Evolutionary conservation across 2,888 invertebrate species (phyloP), one percentile per base, ranked within the genome.

Genomic region (Lysandra bellargus): DNA sequence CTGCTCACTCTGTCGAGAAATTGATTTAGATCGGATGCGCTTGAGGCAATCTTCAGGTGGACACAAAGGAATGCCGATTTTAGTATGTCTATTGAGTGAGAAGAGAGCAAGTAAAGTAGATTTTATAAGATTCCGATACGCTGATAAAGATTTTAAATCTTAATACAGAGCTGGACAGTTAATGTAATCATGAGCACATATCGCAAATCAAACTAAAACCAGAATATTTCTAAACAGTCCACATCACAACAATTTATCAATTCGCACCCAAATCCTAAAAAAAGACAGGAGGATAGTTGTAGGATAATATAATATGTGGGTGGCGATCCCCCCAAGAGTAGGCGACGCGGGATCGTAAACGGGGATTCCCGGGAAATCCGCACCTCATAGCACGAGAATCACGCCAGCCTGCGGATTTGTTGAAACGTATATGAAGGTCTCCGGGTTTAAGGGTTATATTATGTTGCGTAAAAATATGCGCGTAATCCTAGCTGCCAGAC

Each of bases 341-440:
- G 80, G 81, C 80, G 84, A 80, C 82, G 83, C 81, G 81, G 85
- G 90, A 86, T 92, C 92, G 90, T 92, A 92, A 92, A 92, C 89
- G 88, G 89, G 91, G 91, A 92, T 91, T 92, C 92, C 87, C 85
- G 88, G 80, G 89, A 92, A 92, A 92, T 92, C 92, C 92, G 88
- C 91, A 92, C 91, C 91, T 91, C 92, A 90, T 91, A 86, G 86
- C 88, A 85, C 89, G 87, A 89, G 92, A 92, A 92, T 92, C 92
- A 92, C 87, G 85, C 84, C 86, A 80, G 79, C 81, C 82, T 83
- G 86, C 83, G 84, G 87, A 87, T 87, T 86, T 87, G 85, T 85
- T 84, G 83, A 82, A 84, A 84, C 79, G 80, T 82, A 81, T 83
- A 81, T 80, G 81, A 79, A 61, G 72, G 78, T 76, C 64, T 78